Conservation (phyloP, 2,113 vertebrate genomes). For the Corvus hawaiiensis region DNA sequence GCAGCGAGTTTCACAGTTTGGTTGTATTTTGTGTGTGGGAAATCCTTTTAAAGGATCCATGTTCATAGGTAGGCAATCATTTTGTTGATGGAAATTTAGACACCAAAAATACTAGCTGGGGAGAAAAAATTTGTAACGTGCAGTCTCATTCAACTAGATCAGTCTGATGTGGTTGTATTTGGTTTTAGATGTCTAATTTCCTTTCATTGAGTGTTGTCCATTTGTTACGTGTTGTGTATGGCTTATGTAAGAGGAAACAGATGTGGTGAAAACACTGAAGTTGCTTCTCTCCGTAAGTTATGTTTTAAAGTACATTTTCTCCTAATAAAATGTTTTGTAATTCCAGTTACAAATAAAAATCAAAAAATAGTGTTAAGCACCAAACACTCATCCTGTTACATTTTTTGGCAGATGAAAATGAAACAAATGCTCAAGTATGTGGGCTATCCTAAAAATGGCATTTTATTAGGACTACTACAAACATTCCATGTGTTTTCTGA, state of each 20-base stretch:
- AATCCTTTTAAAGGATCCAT: background rate
- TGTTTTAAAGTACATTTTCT: background rate
- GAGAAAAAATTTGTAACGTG: background rate
- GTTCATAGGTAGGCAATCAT: background rate
- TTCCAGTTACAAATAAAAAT: background rate
- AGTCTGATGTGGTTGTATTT: background rate
- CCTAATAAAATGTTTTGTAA: background rate
- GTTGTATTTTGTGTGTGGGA: background rate
- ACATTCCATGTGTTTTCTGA: background rate
- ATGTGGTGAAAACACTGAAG: background rate
- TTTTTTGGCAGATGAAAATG: slow-evolving; percentile 23
- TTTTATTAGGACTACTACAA: slow-evolving; percentile 6
- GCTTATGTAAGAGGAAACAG: background rate
- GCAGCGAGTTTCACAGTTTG: background rate
- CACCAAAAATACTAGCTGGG: background rate
- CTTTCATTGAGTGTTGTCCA: background rate
- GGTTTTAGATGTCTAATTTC: background rate
- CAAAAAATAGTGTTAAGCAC: background rate
- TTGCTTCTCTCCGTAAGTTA: background rate
- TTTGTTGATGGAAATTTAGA: background rate
- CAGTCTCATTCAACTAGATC: background rate
- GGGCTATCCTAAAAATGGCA: background rate
- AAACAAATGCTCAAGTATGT: slow-evolving; percentile 23
- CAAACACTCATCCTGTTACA: background rate
- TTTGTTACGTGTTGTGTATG: background rate